Percentiles rank a stretch among this genome's conserved stretches.
Evolutionary conservation across 64 coral and sea anemone genomes (phyloP).

Genomic region (Acropora yongei): DNA sequence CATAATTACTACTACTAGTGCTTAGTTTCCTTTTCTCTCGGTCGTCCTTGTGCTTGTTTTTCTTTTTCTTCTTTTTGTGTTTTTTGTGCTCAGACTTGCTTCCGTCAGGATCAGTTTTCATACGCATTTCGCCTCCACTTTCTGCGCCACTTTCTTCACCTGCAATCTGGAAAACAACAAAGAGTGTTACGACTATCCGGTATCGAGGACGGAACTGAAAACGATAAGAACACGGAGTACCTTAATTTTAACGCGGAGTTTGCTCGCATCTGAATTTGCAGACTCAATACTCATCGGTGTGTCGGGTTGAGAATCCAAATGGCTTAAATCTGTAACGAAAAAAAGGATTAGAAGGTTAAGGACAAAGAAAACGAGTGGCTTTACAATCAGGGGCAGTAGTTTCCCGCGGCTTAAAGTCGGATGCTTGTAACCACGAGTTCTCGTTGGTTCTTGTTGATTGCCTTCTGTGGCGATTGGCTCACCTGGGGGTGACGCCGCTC

Average conservation of each 20-base stretch:
- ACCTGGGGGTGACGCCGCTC: conserved; percentile 74
- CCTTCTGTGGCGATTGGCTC: not conserved
- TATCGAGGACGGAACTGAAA: no score
- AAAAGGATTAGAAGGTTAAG: not conserved
- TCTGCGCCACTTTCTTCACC: conserved; percentile 82
- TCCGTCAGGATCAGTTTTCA: conserved; percentile 49
- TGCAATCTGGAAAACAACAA: conserved; percentile 62
- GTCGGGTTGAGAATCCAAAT: conserved; percentile 80
- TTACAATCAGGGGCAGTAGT: no score
- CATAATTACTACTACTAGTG: conserved; percentile 94
- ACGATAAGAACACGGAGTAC: conserved; percentile 22
- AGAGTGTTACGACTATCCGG: not conserved
- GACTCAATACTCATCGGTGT: conserved; percentile 92
- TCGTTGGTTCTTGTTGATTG: not conserved
- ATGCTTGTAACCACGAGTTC: not conserved
- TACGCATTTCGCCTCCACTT: conserved; percentile 61
- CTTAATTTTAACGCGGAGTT: conserved; percentile 94
- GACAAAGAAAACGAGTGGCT: no score
- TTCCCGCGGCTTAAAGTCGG: no score
- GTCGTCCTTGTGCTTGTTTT: conserved; percentile 93
- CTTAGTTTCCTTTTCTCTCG: conserved; percentile 89
- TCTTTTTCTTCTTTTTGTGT: conserved; percentile 99
- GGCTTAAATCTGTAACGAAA: conserved; percentile 30
- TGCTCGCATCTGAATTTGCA: conserved; percentile 84
- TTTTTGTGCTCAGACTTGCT: conserved; percentile 54